phyloP scores from a whole-genome alignment of 2,113 vertebrate species.

The Erpornis zantholeuca region DNA sequence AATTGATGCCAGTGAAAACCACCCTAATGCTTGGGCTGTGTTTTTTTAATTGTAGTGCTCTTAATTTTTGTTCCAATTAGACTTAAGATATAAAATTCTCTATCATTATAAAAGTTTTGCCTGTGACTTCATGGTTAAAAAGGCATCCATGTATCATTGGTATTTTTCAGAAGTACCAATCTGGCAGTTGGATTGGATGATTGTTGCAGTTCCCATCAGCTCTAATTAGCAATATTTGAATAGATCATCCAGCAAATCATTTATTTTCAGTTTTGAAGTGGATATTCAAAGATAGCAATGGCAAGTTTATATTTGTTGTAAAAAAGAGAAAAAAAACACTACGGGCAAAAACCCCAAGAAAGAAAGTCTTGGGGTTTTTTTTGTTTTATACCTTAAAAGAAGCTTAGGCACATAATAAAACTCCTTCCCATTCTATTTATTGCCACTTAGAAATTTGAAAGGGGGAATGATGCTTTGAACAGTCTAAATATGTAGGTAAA shows the following conservation, averaged over 20 bases:
- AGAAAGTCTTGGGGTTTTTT: background rate
- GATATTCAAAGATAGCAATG: background rate
- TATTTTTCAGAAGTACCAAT: background rate
- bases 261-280: background rate
- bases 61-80: background rate
- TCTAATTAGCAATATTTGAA: background rate
- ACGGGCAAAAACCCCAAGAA: accelerated
- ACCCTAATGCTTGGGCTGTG: background rate
- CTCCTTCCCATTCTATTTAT: background rate
- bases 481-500: background rate
- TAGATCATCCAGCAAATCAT: background rate
- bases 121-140: background rate
- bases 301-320: background rate
- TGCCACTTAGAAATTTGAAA: background rate
- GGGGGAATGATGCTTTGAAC: background rate
- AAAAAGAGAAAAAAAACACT: background rate
- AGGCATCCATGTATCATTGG: accelerated
- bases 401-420: background rate
- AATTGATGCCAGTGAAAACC: background rate
- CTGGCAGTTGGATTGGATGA: background rate
- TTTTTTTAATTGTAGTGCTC: background rate
- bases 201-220: background rate
- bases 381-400: background rate
- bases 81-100: accelerated
- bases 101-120: background rate